Evolutionary conservation across 2,888 invertebrate genomes (phyloP), one percentile per base, ranked within the genome.

Genomic region (Archips crataeganus): DNA sequence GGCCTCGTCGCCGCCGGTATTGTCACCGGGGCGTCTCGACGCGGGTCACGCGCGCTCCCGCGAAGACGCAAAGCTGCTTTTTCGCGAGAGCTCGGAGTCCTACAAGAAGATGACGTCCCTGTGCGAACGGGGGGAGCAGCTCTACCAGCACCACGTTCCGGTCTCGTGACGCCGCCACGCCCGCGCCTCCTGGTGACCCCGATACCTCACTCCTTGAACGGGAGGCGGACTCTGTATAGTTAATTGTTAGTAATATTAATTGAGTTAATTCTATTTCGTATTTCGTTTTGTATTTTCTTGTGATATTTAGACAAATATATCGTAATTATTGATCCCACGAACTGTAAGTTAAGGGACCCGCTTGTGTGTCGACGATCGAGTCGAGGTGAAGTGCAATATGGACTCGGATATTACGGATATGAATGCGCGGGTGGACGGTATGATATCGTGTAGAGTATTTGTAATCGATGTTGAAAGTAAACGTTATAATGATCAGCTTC

Each of bases 401-500:
- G 90, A 90, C 88, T 89, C 81, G 87, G 87, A 89, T 92, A 89
- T 91, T 90, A 88, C 90, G 90, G 91, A 91, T 91, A 90, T 91
- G 90, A 90, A 90, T 91, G 87, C 72, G 71, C 67, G 61, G 61
- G 67, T 66, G 74, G 69, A 86, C 90, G 90, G 87, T 87, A 87
- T 89, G 86, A 82, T 91, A 89, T 90, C 91, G 92, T 91, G 93
- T 93, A 93, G 90, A 91, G 84, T 91, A 90, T 88, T 91, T 89
- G 89, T 94, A 94, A 93, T 94, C 88, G 93, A 94, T 94, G 94
- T 95, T 94, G 94, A 94, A 93, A 94, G 92, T 94, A 93, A 94
- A 90, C 92, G 94, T 94, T 94, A 90, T 91, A 84, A 91, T 92
- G 93, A 93, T 92, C 93, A 89, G 94, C 94, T 94, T 94, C 94